phyloP scores from a whole-genome alignment of 2,888 invertebrate species.

The Poecilus cupreus region DNA sequence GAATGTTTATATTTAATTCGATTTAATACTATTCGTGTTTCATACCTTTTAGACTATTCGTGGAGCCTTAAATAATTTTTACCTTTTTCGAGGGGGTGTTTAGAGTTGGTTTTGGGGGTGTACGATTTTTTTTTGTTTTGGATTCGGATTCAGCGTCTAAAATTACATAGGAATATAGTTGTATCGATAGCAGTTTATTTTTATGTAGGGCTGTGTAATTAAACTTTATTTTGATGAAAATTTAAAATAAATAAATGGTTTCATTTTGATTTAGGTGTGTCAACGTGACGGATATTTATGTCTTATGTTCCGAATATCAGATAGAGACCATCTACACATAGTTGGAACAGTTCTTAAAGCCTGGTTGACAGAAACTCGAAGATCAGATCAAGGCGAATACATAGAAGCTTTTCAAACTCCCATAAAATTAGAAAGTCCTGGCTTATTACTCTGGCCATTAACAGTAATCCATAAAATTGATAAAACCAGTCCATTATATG shows the following conservation, averaged over 20 bases:
- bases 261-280: conserved; percentile 32
- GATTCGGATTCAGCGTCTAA: too few species aligned
- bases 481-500: conserved; percentile 84
- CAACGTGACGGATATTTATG: conserved; percentile 78
- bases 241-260: not conserved
- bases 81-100: too few species aligned
- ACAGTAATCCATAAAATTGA: conserved; percentile 90
- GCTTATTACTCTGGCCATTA: conserved; percentile 88
- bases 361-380: conserved; percentile 78
- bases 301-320: conserved; percentile 88
- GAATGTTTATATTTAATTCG: too few species aligned
- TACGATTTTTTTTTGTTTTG: too few species aligned
- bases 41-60: too few species aligned
- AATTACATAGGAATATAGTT: too few species aligned
- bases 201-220: too few species aligned
- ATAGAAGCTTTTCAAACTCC: conserved; percentile 84
- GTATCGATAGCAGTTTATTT: too few species aligned
- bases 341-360: conserved; percentile 82
- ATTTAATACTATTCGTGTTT: too few species aligned
- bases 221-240: too few species aligned
- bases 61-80: too few species aligned
- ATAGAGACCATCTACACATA: conserved; percentile 76
- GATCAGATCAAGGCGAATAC: conserved; percentile 78
- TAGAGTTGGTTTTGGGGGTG: too few species aligned
- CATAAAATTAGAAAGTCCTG: conserved; percentile 79